These are phyloP conservation scores for Brachyistius frenatus DNA, from an alignment of 2,113 vertebrate species.

Conservation along the genomic window DNA sequence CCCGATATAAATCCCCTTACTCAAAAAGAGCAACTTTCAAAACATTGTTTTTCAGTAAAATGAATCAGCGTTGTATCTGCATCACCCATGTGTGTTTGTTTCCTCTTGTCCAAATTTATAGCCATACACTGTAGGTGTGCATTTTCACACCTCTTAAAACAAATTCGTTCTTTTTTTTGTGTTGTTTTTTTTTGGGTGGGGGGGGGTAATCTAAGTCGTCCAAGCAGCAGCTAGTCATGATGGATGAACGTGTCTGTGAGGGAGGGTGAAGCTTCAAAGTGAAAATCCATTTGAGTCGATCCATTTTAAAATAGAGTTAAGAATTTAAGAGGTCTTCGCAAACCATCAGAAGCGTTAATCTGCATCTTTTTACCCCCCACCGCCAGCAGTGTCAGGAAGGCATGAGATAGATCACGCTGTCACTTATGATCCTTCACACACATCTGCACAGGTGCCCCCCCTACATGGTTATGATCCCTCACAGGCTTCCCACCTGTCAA, in stretches of 20 bases:
- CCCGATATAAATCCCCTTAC: no score
- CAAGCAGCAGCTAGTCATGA: constrained; percentile 19
- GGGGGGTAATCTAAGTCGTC: constrained; percentile 9
- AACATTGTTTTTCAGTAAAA: neutral
- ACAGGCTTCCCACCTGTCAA: constrained; percentile 6
- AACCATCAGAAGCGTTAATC: constrained; percentile 9
- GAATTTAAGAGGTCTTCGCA: constrained; percentile 25
- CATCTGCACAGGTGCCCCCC: constrained; percentile 29
- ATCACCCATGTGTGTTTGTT: constrained; percentile 3
- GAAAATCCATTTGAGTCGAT: constrained; percentile 24
- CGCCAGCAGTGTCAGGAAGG: neutral
- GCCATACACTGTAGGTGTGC: neutral
- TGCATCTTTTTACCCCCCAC: neutral
- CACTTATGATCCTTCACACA: neutral
- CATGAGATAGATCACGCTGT: neutral
- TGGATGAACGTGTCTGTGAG: constrained; percentile 25
- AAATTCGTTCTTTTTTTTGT: constrained; percentile 7
- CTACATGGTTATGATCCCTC: neutral
- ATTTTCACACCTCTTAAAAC: neutral
- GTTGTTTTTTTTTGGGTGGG: neutral
- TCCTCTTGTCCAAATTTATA: neutral
- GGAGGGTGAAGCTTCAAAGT: constrained; percentile 42
- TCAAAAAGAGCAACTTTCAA: no score
- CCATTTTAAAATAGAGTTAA: constrained; percentile 22
- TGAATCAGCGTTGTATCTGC: neutral